Evolutionary conservation across 2,797 vertebrate species (phyloP).

Genomic region (Poeciliopsis infans): DNA sequence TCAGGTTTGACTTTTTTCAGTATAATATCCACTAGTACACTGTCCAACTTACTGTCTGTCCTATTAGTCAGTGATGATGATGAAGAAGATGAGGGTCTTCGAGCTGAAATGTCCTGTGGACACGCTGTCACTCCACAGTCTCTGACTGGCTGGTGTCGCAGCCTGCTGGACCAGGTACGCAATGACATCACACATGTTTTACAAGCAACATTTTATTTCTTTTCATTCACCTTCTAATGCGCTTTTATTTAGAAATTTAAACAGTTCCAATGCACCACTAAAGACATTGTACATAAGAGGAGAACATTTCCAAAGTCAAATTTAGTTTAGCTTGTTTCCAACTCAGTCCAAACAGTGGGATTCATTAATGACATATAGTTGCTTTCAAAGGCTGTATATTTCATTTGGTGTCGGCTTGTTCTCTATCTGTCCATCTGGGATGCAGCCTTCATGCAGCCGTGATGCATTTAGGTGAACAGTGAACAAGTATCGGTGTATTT

Average conservation of each 20-base stretch:
- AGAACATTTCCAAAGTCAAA: not conserved
- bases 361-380: not conserved
- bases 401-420: not conserved
- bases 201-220: not conserved
- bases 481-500: not conserved
- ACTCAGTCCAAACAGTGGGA: not conserved
- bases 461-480: not conserved
- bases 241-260: not conserved
- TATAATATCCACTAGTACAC: not conserved
- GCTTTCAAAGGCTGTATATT: not conserved
- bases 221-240: not conserved
- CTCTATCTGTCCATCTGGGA: not conserved
- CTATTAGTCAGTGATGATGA: constrained; percentile 69
- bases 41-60: constrained; percentile 4
- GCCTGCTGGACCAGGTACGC: constrained; percentile 72
- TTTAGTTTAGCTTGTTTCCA: not conserved
- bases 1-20: not conserved
- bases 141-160: constrained; percentile 77
- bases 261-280: not conserved
- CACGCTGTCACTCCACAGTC: constrained; percentile 78
- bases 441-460: not conserved
- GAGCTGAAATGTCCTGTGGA: constrained; percentile 78
- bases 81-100: constrained; percentile 62
- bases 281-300: not conserved
- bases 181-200: not conserved